A percentile compares a stretch with the other conserved stretches of the same genome.
These are phyloP conservation scores for Anthophora plumipes DNA, from an alignment of 2,888 invertebrate species.

Conservation along the genomic window DNA sequence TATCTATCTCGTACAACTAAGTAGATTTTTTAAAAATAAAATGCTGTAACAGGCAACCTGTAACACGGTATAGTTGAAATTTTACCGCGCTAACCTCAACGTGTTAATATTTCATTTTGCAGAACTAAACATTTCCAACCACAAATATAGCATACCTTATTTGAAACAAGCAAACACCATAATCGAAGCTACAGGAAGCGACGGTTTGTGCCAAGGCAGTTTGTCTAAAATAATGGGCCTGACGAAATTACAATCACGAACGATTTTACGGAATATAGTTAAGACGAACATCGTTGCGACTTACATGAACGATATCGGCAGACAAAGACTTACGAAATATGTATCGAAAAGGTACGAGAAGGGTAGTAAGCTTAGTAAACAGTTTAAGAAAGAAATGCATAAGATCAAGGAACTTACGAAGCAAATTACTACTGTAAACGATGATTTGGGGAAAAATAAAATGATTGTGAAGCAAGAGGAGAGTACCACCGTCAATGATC, in stretches of 20 bases:
- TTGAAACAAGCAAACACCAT: constrained; percentile 85
- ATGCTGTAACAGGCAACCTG: no score
- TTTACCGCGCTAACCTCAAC: no score
- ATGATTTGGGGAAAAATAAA: constrained; percentile 32
- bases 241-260: constrained; percentile 84
- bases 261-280: constrained; percentile 85
- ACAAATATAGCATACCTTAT: constrained; percentile 78
- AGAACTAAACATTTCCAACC: constrained; percentile 76
- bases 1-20: no score
- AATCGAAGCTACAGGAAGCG: constrained; percentile 85
- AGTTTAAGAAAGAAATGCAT: constrained; percentile 78
- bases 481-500: not conserved
- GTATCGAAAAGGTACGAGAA: constrained; percentile 81
- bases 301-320: constrained; percentile 86
- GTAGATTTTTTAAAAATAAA: no score
- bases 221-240: constrained; percentile 83
- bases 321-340: constrained; percentile 86
- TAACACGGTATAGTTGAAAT: no score
- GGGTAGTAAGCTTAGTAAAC: constrained; percentile 77
- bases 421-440: constrained; percentile 47
- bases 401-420: constrained; percentile 80
- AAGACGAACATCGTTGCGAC: constrained; percentile 84
- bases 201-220: constrained; percentile 86
- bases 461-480: not conserved
- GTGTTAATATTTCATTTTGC: no score